phyloP scores from a whole-genome alignment of 2,113 vertebrate species.

The Pyrgilauda ruficollis region DNA sequence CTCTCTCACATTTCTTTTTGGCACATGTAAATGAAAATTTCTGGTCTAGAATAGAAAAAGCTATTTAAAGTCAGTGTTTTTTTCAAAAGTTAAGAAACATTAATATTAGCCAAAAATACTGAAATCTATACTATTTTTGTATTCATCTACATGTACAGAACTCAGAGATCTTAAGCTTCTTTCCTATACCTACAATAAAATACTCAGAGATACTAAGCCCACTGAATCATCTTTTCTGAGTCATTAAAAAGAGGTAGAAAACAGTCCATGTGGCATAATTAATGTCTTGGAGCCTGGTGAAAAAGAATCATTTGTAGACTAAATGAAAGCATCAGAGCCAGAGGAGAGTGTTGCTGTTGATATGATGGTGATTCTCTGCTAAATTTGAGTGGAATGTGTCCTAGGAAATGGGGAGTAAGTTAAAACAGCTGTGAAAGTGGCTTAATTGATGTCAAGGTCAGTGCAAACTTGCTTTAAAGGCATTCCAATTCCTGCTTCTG shows the following conservation, averaged over 20 bases:
- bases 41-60: neutral
- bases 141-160: neutral
- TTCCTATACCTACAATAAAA: neutral
- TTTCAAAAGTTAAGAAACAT: neutral
- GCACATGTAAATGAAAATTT: neutral
- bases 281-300: neutral
- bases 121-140: neutral
- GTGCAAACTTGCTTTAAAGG: neutral
- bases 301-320: neutral
- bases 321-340: neutral
- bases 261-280: neutral
- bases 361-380: neutral
- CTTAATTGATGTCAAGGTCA: neutral
- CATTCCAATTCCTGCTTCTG: neutral
- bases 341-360: neutral
- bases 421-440: neutral
- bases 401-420: neutral
- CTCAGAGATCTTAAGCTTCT: neutral
- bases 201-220: neutral
- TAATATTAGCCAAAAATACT: neutral
- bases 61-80: neutral
- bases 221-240: neutral
- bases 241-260: neutral
- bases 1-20: neutral
- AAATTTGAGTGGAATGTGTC: neutral